Evolutionary conservation across 2,797 vertebrate genomes (phyloP).

Genomic region (Apodemus agrarius): DNA sequence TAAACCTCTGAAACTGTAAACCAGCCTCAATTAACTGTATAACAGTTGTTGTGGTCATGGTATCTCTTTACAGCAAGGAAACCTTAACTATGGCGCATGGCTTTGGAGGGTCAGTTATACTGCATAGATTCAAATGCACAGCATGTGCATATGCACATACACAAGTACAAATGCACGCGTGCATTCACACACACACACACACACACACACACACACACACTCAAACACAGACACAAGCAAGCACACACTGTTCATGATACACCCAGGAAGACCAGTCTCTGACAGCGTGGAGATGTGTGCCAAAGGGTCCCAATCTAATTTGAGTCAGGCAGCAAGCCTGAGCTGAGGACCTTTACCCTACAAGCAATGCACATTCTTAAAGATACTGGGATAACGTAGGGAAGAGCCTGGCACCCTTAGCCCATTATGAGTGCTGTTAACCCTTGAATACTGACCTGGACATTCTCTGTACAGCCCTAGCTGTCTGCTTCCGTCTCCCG

Average conservation of each 20-base stretch:
- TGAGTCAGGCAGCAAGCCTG: too few relatives aligned
- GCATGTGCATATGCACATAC: too few relatives aligned
- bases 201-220: neutral
- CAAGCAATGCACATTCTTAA: neutral
- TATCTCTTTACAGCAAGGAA: too few relatives aligned
- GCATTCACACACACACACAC: too few relatives aligned
- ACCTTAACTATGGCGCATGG: too few relatives aligned
- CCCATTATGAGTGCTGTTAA: neutral
- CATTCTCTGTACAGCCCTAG: neutral
- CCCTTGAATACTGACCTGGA: neutral
- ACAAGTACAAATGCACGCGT: neutral
- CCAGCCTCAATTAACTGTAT: too few relatives aligned
- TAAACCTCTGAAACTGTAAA: too few relatives aligned
- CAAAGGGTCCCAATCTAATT: neutral
- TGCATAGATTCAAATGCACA: neutral
- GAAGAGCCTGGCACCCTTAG: neutral
- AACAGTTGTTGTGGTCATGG: too few relatives aligned
- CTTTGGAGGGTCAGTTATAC: neutral
- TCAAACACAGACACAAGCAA: neutral
- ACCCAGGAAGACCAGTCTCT: neutral
- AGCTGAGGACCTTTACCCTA: neutral
- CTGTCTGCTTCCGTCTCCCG: accelerated
- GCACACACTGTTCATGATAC: accelerated
- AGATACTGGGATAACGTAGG: neutral
- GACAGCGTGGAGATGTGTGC: neutral